Conservation (phyloP, 1,140 invertebrate species). For the Plectus sambesii region DNA sequence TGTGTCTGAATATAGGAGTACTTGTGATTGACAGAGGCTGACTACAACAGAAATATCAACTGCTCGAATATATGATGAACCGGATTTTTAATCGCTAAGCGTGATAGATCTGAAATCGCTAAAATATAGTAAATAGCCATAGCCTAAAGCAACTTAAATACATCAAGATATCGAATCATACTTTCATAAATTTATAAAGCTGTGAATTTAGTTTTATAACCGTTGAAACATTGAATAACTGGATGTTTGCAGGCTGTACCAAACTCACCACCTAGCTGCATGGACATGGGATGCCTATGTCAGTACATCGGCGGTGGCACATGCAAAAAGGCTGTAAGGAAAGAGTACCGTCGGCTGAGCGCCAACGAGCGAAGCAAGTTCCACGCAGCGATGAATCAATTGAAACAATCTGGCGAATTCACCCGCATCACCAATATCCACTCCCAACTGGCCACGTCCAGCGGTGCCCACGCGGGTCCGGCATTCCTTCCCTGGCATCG, state of each 20-base stretch:
- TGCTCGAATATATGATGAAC: no score
- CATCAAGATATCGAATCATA: no score
- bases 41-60: no score
- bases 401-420: constrained; percentile 38
- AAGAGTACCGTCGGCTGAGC: constrained; percentile 44
- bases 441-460: constrained; percentile 11
- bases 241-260: no score
- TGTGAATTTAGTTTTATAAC: constrained; percentile 26
- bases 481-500: constrained; percentile 28
- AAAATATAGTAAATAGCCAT: no score
- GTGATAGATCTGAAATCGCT: constrained; percentile 15
- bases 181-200: constrained; percentile 7
- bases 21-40: no score
- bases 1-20: no score
- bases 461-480: constrained; percentile 28
- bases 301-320: constrained; percentile 21
- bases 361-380: constrained; percentile 36
- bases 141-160: no score
- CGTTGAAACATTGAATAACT: no score
- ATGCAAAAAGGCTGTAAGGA: constrained; percentile 27
- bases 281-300: constrained; percentile 24
- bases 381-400: constrained; percentile 38
- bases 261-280: constrained; percentile 24
- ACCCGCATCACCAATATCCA: constrained; percentile 26
- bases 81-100: constrained; percentile 8